Evolutionary conservation across 53 echinoderm and acorn worm genomes (phyloP), one percentile per base, ranked within the genome.

Genomic region (Astropecten irregularis): DNA sequence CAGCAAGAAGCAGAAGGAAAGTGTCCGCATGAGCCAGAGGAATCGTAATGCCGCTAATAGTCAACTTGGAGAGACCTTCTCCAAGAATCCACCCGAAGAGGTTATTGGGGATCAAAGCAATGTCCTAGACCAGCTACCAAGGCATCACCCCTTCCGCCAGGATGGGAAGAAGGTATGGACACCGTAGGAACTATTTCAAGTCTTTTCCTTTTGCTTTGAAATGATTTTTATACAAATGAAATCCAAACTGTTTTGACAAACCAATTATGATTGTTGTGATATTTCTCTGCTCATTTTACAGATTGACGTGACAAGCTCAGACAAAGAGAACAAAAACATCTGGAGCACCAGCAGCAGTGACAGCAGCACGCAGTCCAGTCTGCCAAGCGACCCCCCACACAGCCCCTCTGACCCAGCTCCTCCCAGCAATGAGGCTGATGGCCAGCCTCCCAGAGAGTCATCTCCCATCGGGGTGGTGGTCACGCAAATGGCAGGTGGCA

Each of bases 241-340:
- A 42, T 42, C 42, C 42, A 8, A 42, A 42, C 42, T 42, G 42
- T 42, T 42, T 8, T 42, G 42, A 6, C 6, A 42, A 42, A 42
- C 42, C 33, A 32, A 10, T 55, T 15, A 55, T 4, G 54, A 54
- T 54, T 8, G 60, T 60, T 60, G 26, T 60, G 10, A 29, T 9
- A 3, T 13, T 6, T 29, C 25, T 22, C 8, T 11, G 16, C 20
- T 6, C n/a, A 52, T 18, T n/a, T 9, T 52, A 52, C 52, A 96
- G 97, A 83, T 96, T 36, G 97, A 94, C 55, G 87, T 94, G 22
- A 96, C 94, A 23, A 88, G 97, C 25, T 96, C 97, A 1, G 97
- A 96, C 84, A 96, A 96, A 71, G 97, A 96, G 76, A 96, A 96
- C 79, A 94, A 92, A 70, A 89, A 89, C 29, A 88, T 94, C 29